Evolutionary conservation across 2,797 vertebrate species (phyloP).

Genomic region (Manis crassicaudata): DNA sequence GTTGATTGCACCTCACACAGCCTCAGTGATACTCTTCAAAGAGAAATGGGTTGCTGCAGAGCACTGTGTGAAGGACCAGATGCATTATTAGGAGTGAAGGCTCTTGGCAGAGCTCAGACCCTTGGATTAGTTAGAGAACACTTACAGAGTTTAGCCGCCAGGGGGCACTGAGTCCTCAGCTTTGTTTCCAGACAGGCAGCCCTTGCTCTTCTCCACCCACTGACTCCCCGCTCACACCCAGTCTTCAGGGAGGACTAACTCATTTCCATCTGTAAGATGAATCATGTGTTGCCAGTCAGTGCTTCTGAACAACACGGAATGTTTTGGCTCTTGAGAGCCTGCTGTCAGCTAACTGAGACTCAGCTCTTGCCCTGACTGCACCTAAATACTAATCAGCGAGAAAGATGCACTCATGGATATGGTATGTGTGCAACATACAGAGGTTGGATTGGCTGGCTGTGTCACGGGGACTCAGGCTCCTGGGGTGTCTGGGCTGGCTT

Average conservation of each 20-base stretch:
- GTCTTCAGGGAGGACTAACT: background rate
- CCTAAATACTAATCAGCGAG: background rate
- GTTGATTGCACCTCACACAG: background rate
- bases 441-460: background rate
- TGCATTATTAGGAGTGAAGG: background rate
- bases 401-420: background rate
- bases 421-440: background rate
- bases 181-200: slow-evolving; percentile 14
- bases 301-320: background rate
- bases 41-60: background rate
- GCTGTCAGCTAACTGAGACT: background rate
- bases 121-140: background rate
- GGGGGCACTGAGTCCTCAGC: background rate
- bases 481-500: background rate
- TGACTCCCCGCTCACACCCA: background rate
- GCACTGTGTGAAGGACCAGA: background rate
- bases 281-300: background rate
- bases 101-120: background rate
- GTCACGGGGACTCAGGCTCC: background rate
- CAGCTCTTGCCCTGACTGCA: background rate
- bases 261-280: background rate
- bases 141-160: background rate
- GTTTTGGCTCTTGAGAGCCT: background rate
- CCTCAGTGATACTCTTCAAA: background rate
- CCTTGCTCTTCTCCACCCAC: background rate